A percentile compares a stretch with the other conserved stretches of the same genome.
Conservation (phyloP, 2,797 vertebrate genomes). For the Trachops cirrhosus region DNA sequence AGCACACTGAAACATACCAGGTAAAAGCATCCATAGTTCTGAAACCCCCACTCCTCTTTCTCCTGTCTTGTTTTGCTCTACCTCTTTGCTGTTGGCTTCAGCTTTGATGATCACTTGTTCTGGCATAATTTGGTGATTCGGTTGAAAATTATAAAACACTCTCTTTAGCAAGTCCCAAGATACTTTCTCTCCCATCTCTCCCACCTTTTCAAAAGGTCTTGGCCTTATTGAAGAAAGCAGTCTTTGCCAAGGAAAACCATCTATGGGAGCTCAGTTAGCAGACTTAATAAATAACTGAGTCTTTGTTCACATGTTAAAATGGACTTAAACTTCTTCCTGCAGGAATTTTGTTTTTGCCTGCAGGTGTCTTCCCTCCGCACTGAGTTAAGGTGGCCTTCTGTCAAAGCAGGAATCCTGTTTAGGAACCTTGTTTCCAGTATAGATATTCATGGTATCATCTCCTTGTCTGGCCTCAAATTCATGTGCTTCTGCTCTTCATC, state of each 20-base stretch:
- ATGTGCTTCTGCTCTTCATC: background rate
- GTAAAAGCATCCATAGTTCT: background rate
- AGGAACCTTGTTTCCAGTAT: background rate
- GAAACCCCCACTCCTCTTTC: background rate
- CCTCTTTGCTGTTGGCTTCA: background rate
- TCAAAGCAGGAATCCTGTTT: background rate
- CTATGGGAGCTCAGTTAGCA: background rate
- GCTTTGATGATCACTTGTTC: background rate
- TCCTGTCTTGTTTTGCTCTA: background rate
- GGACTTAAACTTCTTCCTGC: background rate
- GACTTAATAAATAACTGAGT: background rate
- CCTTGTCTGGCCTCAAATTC: background rate
- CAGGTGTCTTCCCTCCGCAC: constrained; percentile 53
- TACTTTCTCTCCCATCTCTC: background rate
- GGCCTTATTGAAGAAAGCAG: background rate
- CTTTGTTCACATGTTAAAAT: background rate
- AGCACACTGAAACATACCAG: background rate
- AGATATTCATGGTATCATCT: background rate
- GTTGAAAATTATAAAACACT: background rate
- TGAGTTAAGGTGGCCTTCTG: background rate
- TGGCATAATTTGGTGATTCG: background rate
- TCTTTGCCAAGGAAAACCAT: background rate
- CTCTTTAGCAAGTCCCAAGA: background rate
- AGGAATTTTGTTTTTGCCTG: constrained; percentile 48
- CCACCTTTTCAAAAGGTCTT: background rate